Conservation (phyloP, 2,888 invertebrate species). For the Rhagium mordax region DNA sequence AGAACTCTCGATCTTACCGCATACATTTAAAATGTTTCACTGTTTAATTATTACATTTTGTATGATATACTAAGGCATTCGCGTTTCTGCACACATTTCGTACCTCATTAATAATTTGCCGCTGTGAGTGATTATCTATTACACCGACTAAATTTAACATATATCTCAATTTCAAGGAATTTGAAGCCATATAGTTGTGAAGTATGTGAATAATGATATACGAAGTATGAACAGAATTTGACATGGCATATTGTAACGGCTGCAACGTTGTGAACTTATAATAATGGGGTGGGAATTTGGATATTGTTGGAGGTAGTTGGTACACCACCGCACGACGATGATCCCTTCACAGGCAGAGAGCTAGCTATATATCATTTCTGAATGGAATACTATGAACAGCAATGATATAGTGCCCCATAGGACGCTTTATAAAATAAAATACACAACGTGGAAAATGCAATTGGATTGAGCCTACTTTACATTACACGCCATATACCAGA, state of each 20-base stretch:
- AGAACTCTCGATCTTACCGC: too few relatives aligned
- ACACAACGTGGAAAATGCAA: conserved; percentile 20
- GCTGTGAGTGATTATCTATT: background rate
- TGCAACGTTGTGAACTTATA: conserved; percentile 36
- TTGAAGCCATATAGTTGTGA: conserved; percentile 5
- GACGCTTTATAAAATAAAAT: conserved; percentile 61
- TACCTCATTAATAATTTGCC: background rate
- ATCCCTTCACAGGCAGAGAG: conserved; percentile 45
- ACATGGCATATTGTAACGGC: conserved; percentile 28
- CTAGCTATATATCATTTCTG: conserved; percentile 60
- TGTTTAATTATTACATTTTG: too few relatives aligned
- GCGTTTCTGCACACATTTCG: background rate
- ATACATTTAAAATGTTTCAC: too few relatives aligned
- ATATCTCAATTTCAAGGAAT: conserved; percentile 10
- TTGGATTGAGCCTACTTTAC: conserved; percentile 12
- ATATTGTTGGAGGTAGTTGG: conserved; percentile 43
- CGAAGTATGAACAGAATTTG: conserved; percentile 15
- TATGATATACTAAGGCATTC: too few relatives aligned
- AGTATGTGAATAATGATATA: conserved; percentile 7
- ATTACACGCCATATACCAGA: background rate
- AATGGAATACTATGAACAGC: conserved; percentile 62
- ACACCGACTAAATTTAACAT: background rate
- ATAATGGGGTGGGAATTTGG: conserved; percentile 39
- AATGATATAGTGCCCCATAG: conserved; percentile 60
- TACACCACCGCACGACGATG: conserved; percentile 36